These are phyloP conservation scores for Lepidonotus clava DNA, from an alignment of 2,888 invertebrate species.

Conservation along the genomic window DNA sequence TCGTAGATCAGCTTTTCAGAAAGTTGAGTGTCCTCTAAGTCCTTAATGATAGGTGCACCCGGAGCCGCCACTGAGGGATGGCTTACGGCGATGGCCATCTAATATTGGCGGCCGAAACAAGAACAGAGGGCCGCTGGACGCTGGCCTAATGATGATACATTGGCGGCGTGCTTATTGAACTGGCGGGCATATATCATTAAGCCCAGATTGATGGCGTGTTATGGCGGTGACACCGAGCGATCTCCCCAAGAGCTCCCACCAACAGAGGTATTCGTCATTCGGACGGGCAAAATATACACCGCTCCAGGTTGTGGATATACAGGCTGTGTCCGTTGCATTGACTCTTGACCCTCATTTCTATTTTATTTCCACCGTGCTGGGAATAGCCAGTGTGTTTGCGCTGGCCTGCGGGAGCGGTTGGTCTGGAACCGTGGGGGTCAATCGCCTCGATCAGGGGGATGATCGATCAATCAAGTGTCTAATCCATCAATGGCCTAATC, in stretches of 20 bases:
- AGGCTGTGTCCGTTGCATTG: background rate
- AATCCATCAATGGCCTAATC: conserved; percentile 50
- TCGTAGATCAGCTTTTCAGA: conserved; percentile 44
- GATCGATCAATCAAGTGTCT: conserved; percentile 52
- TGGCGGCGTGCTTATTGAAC: conserved; percentile 32
- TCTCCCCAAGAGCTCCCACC: background rate
- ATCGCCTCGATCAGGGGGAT: conserved; percentile 44
- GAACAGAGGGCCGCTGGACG: conserved; percentile 48
- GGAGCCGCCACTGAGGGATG: conserved; percentile 5
- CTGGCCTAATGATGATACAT: conserved; percentile 47
- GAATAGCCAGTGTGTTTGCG: background rate
- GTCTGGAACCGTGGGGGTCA: conserved; percentile 20
- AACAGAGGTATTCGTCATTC: background rate
- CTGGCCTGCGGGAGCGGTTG: background rate
- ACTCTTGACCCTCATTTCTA: no score
- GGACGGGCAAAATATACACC: conserved; percentile 20
- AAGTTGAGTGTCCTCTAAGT: conserved; percentile 42
- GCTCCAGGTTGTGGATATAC: background rate
- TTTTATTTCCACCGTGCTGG: no score
- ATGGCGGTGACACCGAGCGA: conserved; percentile 29
- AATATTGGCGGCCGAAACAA: conserved; percentile 39
- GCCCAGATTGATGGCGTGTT: conserved; percentile 20
- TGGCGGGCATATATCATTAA: conserved; percentile 47
- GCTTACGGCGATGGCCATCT: conserved; percentile 34
- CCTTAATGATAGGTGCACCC: conserved; percentile 45